phyloP scores from a whole-genome alignment of 2,888 invertebrate species.

The Pachymerium ferrugineum region DNA sequence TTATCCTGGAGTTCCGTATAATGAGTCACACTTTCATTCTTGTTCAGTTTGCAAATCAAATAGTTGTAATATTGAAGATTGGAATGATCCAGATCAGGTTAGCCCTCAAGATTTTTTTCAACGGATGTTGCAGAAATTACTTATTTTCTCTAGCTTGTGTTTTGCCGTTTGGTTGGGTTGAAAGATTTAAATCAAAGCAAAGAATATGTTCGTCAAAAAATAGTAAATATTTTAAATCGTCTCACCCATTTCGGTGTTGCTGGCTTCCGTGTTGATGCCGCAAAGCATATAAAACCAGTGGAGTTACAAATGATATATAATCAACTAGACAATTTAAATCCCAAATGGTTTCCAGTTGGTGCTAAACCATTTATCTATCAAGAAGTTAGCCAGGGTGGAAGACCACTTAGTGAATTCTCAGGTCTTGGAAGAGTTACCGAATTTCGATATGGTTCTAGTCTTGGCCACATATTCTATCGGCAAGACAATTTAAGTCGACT shows the following conservation, averaged over 20 bases:
- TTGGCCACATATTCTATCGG: slow-evolving; percentile 58
- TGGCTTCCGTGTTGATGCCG: slow-evolving; percentile 60
- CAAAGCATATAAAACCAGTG: slow-evolving; percentile 58
- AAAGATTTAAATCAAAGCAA: slow-evolving; percentile 68
- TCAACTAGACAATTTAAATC: slow-evolving; percentile 46
- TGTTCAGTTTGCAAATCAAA: background rate
- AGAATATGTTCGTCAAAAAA: slow-evolving; percentile 60
- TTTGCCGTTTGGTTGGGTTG: slow-evolving; percentile 65
- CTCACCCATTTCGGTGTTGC: slow-evolving; percentile 69
- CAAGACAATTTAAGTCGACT: slow-evolving; percentile 48
- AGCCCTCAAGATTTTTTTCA: too few species aligned
- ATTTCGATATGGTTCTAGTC: slow-evolving; percentile 58
- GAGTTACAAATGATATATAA: slow-evolving; percentile 65
- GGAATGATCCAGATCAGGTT: slow-evolving; percentile 41
- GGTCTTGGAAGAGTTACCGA: slow-evolving; percentile 65
- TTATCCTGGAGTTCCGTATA: background rate
- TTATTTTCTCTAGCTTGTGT: slow-evolving; percentile 55
- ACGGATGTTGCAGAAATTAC: too few species aligned
- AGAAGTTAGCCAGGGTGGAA: slow-evolving; percentile 61
- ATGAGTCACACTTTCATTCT: background rate
- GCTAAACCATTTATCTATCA: slow-evolving; percentile 54
- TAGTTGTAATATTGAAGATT: too few species aligned
- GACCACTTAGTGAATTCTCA: slow-evolving; percentile 47
- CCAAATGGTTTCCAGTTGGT: slow-evolving; percentile 58
- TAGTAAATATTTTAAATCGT: slow-evolving; percentile 61